Percentiles rank a stretch among this genome's conserved stretches.
Conservation (phyloP, 2,888 invertebrate species). For the Mycalesis mineus region DNA sequence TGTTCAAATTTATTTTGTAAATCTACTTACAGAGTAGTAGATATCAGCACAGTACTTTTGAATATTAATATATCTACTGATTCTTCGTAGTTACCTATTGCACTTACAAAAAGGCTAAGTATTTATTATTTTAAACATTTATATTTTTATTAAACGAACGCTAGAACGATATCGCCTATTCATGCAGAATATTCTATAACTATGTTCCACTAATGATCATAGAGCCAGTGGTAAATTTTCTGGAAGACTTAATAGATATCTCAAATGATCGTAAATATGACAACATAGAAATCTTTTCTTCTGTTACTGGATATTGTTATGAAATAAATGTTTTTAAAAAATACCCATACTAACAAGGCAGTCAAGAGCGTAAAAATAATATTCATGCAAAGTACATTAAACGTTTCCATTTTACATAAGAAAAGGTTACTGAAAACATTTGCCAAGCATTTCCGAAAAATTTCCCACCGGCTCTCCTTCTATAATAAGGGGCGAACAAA, state of each 20-base stretch:
- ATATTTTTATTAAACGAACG: constrained; percentile 11
- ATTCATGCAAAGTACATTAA: too few species aligned
- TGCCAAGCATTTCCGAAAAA: not conserved
- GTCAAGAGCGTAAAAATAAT: too few species aligned
- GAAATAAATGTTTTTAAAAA: too few species aligned
- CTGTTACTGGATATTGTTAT: too few species aligned
- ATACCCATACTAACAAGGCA: too few species aligned
- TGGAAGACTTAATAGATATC: not conserved
- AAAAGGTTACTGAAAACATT: too few species aligned
- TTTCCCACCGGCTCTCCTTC: not conserved
- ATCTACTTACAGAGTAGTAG: not conserved
- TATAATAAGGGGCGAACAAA: constrained; percentile 41
- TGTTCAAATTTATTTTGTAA: too few species aligned
- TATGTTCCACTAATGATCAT: constrained; percentile 25
- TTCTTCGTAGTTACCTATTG: constrained; percentile 8
- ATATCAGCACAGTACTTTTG: not conserved
- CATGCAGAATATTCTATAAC: constrained; percentile 25
- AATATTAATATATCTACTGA: not conserved
- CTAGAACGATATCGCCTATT: constrained; percentile 22
- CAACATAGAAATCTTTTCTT: too few species aligned
- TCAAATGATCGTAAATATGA: too few species aligned
- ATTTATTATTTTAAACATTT: constrained; percentile 8
- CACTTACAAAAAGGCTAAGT: constrained; percentile 10
- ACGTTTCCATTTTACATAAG: too few species aligned
- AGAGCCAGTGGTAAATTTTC: not conserved